Evolutionary conservation across 2,797 vertebrate genomes (phyloP), one percentile per base, ranked within the genome.

Genomic region (Tangara arthus): DNA sequence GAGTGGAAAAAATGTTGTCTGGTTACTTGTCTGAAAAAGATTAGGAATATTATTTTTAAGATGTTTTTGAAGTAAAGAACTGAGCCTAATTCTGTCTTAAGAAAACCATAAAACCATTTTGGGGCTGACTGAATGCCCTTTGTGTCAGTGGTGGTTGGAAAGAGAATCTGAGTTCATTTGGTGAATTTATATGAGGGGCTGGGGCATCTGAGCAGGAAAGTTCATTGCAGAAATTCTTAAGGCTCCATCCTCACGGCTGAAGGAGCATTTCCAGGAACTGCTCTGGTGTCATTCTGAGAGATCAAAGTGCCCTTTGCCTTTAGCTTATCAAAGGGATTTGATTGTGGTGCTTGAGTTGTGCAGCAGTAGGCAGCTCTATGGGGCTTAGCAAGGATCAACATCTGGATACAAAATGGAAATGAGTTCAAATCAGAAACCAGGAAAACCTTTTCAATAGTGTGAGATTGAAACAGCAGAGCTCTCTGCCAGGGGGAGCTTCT

Each of bases 241-340:
- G 27, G 20, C 53, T 89, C 56, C 1, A 1, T 56, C 27, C 18
- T 39, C 2, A 1, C 7, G 32, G 60, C 42, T 1, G 1, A 78
- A 79, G 75, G 52, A 89, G 13, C 39, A 15, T 66, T 93, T 59
- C 63, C 78, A 80, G 70, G 22, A 39, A 28, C 15, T 49, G 32
- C 0, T n/a, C 64, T 77, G 60, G 24, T 85, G 42, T 39, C 42
- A 32, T 68, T 50, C 59, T 93, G 4, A 56, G 64, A 82, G 49
- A 26, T 64, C 47, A 52, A 89, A 89, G 53, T 28, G 27, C 75
- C 44, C 55, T 90, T 92, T 94, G 50, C 63, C 47, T 84, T 94
- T 4, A 23, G 59, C 55, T 84, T 52, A 63, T 50, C 17, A 18
- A 37, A 77, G 59, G 24, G 65, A 5, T 78, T 76, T 37, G 52